Conservation (phyloP, 2,888 invertebrate species). For the Byasa hedistus region DNA sequence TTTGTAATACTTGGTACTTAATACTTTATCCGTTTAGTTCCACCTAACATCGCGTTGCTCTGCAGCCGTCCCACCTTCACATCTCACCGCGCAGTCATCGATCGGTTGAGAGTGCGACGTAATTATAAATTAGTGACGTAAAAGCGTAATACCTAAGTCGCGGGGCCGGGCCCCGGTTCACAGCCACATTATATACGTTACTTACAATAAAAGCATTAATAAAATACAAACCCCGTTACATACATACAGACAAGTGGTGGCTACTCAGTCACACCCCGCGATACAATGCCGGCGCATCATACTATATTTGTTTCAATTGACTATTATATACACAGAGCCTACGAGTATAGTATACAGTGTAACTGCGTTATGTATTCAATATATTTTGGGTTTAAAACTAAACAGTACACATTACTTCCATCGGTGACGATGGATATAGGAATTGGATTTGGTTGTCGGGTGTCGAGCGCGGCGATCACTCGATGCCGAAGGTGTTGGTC, state of each 20-base stretch:
- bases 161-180: constrained; percentile 68
- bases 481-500: constrained; percentile 97
- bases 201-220: constrained; percentile 69
- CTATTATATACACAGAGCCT: constrained; percentile 65
- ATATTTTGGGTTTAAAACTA: constrained; percentile 32
- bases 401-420: background rate
- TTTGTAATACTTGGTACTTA: constrained; percentile 31
- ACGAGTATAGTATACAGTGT: constrained; percentile 48
- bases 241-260: constrained; percentile 49
- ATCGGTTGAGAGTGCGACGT: constrained; percentile 36
- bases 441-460: background rate
- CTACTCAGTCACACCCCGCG: constrained; percentile 54
- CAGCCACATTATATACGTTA: constrained; percentile 76
- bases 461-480: constrained; percentile 75
- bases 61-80: constrained; percentile 13
- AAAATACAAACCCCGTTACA: constrained; percentile 63
- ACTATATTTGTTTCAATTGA: constrained; percentile 65
- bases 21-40: constrained; percentile 27
- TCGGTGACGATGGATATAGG: background rate
- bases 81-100: constrained; percentile 1
- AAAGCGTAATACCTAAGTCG: constrained; percentile 67
- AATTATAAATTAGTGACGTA: constrained; percentile 72
- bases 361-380: constrained; percentile 39
- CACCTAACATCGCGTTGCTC: constrained; percentile 14
- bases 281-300: constrained; percentile 38